Evolutionary conservation across 2,113 vertebrate species (phyloP).

Genomic region (Apodemus sylvaticus): DNA sequence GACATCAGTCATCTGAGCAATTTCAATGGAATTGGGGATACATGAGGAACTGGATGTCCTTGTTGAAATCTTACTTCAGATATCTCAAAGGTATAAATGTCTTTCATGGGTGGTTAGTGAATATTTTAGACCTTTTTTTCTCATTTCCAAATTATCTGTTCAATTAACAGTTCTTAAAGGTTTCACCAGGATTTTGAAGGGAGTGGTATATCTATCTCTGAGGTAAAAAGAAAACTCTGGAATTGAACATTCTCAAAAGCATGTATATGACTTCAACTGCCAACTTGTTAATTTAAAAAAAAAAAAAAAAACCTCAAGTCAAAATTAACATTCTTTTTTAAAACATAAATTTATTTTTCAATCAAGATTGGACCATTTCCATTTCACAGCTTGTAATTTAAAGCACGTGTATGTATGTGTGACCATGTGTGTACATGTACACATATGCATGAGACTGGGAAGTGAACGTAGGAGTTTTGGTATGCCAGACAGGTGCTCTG

Average conservation of each 20-base stretch:
- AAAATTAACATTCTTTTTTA: slow-evolving; percentile 36
- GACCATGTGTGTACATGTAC: not conserved
- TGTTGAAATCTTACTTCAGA: not conserved
- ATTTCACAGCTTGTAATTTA: slow-evolving; percentile 30
- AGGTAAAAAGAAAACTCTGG: slow-evolving; percentile 40
- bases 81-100: slow-evolving; percentile 47
- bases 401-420: not conserved
- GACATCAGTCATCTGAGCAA: slow-evolving; percentile 15
- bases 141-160: not conserved
- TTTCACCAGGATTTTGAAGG: slow-evolving; percentile 25
- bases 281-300: not conserved
- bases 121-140: not conserved
- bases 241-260: slow-evolving; percentile 43
- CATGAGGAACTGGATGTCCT: not conserved
- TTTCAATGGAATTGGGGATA: not conserved
- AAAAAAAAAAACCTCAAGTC: slow-evolving; percentile 1
- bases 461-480: not conserved
- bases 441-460: not conserved
- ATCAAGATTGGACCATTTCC: slow-evolving; percentile 2
- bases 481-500: not conserved
- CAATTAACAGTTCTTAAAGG: slow-evolving; percentile 36
- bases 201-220: slow-evolving; percentile 15
- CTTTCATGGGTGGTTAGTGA: slow-evolving; percentile 26
- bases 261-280: not conserved
- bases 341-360: slow-evolving; percentile 4